phyloP scores from a whole-genome alignment of 2,797 vertebrate genomes.

The Muscicapa striata region DNA sequence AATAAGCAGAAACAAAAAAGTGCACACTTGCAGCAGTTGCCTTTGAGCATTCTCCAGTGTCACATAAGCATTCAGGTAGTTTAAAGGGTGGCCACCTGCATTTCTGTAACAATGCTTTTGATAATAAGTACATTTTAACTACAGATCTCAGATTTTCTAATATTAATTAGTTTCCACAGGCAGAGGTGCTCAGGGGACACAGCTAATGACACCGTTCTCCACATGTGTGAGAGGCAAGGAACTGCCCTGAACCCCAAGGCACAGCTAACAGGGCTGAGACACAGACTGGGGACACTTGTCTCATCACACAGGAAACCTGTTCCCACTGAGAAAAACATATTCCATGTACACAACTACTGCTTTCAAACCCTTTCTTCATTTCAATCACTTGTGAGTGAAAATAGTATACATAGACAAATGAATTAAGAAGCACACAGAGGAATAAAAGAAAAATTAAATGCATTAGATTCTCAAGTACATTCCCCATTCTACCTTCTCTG shows the following conservation, averaged over 20 bases:
- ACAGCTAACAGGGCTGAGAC: fast-evolving
- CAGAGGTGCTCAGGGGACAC: not conserved
- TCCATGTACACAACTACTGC: not conserved
- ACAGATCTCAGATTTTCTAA: not conserved
- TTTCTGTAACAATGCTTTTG: not conserved
- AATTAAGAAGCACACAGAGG: fast-evolving
- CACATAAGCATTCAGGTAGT: not conserved
- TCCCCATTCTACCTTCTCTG: not conserved
- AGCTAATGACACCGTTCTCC: no score
- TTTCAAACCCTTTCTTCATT: not conserved
- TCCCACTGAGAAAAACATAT: not conserved
- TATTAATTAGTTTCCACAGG: not conserved
- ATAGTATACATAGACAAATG: not conserved
- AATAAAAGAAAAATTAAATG: not conserved
- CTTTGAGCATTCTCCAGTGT: not conserved
- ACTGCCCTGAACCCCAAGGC: not conserved
- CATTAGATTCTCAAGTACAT: not conserved
- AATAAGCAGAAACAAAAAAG: not conserved
- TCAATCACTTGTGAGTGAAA: not conserved
- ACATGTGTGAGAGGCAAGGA: fast-evolving
- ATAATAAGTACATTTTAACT: not conserved
- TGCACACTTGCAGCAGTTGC: not conserved
- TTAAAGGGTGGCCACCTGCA: not conserved
- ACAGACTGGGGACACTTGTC: fast-evolving
- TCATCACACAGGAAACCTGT: not conserved